phyloP scores from a whole-genome alignment of 2,797 vertebrate genomes.

The Pseudopleuronectes americanus region DNA sequence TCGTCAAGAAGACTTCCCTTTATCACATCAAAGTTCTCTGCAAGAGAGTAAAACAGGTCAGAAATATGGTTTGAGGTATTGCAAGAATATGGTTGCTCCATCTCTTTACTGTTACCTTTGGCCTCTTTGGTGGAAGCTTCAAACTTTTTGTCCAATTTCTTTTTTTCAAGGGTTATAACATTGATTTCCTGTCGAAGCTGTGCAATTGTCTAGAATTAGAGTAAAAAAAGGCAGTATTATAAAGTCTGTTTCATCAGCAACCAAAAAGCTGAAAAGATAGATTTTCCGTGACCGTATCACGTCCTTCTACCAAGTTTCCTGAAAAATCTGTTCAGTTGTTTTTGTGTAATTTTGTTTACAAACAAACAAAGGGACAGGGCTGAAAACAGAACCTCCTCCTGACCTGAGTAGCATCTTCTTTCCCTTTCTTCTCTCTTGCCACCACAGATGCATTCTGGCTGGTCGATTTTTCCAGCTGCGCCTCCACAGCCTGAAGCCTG shows the following conservation, averaged over 20 bases:
- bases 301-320: too few relatives aligned
- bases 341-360: too few relatives aligned
- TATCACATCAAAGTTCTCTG: conserved; percentile 91
- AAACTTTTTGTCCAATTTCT: conserved; percentile 82
- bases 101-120: conserved; percentile 82
- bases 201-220: conserved; percentile 60
- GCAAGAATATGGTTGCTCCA: neutral
- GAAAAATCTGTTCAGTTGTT: too few relatives aligned
- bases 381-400: conserved; percentile 3
- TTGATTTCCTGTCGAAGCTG: conserved; percentile 84
- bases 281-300: too few relatives aligned
- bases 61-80: neutral
- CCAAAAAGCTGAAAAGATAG: neutral
- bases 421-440: conserved; percentile 84
- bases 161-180: conserved; percentile 84
- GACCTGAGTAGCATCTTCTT: conserved; percentile 86
- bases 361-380: too few relatives aligned
- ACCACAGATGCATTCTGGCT: conserved; percentile 81
- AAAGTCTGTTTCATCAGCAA: neutral
- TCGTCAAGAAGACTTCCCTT: conserved; percentile 88
- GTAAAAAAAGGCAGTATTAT: conserved; percentile 14
- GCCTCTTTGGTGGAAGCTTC: conserved; percentile 83
- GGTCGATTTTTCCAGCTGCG: conserved; percentile 85
- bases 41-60: conserved; percentile 31
- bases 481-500: conserved; percentile 87